Evolutionary conservation across 1,140 invertebrate genomes (phyloP), one percentile per base, ranked within the genome.

Genomic region (Nasonia giraulti): DNA sequence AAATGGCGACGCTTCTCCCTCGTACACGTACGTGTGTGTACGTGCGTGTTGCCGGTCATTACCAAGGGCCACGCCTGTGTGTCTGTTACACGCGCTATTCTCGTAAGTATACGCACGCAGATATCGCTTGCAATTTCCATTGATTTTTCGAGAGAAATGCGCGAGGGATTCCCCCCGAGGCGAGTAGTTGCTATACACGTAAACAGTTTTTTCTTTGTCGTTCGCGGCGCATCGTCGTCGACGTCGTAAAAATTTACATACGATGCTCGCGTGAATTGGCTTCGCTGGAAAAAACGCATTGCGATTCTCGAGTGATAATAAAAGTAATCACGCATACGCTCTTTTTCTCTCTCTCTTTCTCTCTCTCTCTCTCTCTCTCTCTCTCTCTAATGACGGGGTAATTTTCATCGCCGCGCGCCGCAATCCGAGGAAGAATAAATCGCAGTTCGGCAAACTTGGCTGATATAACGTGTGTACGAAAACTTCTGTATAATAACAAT

Each of bases 61-160:
- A 82, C 55, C 50, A 10, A 33, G 27, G 27, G 20, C 81, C 27
- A 69, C 44, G 71, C 62, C 37, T 68, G 40, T 68, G 40, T 33
- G 73, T 82, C n/a, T 69, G 37, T 33, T 73, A 7, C 10, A 69
- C 68, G 23, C 50, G 17, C 50, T 55, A 50, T 14, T 50, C 47
- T 17, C 47, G 68, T 31, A 73, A 73, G 33, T 73, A 73, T 31
- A 44, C 10, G 10, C 10, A 44, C 10, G 10, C 10, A 10, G 10
- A 44, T 44, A 73, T 73, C 69, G 73, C 37, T 44, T 23, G 62
- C 40, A 83, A 69, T 83, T 78, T 78, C 66, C 66, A 83, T 83
- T 40, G 82, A 83, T 83, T 83, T 83, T 83, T 78, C 27, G 55
- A 79, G 27, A 71, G 10, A 31, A 23, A n/a, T 69, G 62, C 27